These are phyloP conservation scores for Temnothorax nylanderi DNA, from an alignment of 1,140 invertebrate genomes.

Conservation along the genomic window DNA sequence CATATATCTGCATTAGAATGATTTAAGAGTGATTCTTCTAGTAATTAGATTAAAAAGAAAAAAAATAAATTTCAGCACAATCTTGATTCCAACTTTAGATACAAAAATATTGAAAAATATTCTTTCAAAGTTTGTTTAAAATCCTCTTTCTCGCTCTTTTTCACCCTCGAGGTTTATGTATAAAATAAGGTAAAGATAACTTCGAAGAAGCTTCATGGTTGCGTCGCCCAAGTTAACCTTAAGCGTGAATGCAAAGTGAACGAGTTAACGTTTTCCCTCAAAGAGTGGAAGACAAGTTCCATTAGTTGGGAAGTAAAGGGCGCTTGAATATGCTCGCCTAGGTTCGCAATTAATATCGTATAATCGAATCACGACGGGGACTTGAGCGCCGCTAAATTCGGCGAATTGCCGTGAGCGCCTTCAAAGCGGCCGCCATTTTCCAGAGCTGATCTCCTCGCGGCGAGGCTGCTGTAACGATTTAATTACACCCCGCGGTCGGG, in stretches of 20 bases:
- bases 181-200: neutral
- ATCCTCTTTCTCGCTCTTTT: neutral
- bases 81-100: neutral
- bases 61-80: neutral
- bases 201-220: neutral
- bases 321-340: conserved; percentile 24
- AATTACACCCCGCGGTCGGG: conserved; percentile 29
- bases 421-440: conserved; percentile 43
- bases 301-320: conserved; percentile 34
- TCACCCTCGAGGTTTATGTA: neutral
- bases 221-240: neutral
- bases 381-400: conserved; percentile 46
- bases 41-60: neutral
- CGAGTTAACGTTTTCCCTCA: conserved; percentile 27
- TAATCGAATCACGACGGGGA: conserved; percentile 46
- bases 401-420: conserved; percentile 36
- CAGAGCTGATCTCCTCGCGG: conserved; percentile 39
- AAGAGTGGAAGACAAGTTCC: conserved; percentile 39
- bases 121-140: neutral
- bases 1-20: neutral
- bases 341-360: conserved; percentile 53
- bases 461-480: conserved; percentile 52
- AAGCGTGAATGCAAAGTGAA: conserved; percentile 2
- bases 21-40: neutral
- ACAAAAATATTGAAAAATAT: neutral